phyloP scores from a whole-genome alignment of 2,797 vertebrate species.

The Myotis planiceps region DNA sequence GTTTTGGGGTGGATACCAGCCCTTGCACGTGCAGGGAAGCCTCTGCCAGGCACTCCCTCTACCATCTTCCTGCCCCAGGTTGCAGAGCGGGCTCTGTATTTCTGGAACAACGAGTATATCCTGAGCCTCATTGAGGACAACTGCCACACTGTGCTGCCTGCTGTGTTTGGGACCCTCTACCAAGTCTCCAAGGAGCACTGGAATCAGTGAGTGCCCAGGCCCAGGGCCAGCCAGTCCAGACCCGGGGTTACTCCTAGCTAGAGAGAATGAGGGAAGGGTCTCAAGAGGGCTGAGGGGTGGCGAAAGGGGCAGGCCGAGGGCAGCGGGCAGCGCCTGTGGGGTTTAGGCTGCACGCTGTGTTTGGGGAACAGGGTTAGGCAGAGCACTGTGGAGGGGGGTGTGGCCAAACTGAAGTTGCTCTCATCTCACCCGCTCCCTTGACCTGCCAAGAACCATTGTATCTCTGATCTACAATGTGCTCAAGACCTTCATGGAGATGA shows the following conservation, averaged over 20 bases:
- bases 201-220: conserved; percentile 93
- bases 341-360: not conserved
- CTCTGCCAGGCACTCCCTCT: not conserved
- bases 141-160: conserved; percentile 95
- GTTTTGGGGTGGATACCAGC: not conserved
- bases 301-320: not conserved
- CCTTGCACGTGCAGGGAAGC: not conserved
- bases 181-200: conserved; percentile 97
- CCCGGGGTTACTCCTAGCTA: not conserved
- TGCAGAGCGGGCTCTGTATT: conserved; percentile 96
- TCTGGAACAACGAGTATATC: conserved; percentile 98
- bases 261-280: not conserved
- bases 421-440: not conserved
- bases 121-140: conserved; percentile 97
- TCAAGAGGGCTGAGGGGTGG: not conserved
- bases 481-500: conserved; percentile 98
- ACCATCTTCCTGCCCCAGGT: conserved; percentile 85
- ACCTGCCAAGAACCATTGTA: conserved; percentile 91
- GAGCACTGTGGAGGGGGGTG: not conserved
- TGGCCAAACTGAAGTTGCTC: conserved; percentile 49
- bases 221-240: not conserved
- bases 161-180: conserved; percentile 96
- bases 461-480: conserved; percentile 96
- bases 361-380: not conserved
- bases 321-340: not conserved